Evolutionary conservation across 2,888 invertebrate genomes (phyloP), one percentile per base, ranked within the genome.

Genomic region (Diabrotica balteata): DNA sequence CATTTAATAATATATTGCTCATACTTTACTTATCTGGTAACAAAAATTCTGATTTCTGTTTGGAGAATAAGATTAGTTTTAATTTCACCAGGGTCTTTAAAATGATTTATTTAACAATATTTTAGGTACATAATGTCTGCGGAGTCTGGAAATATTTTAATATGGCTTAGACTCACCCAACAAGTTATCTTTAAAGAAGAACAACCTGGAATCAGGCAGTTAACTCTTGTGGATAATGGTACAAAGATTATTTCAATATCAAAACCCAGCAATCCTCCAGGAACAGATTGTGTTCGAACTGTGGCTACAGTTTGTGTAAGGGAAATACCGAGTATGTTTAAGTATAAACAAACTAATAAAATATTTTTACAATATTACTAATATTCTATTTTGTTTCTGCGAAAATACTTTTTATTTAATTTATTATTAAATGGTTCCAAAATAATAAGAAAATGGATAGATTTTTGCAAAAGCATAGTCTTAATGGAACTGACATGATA

Each of bases 131-230:
- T 97, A 0, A 88, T 96, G 10, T 95, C 96, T 0, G 93, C 95
- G 0, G 98, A 98, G 81, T 96, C 96, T 0, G 96, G 96, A 0
- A 93, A 95, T 80, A 88, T 97, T 47, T 85, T 97, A 0, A 89
- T 97, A 69, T 97, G 97, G 97, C 93, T 95, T 78, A 85, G 91
- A 68, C 85, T 91, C 66, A 88, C 91, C 0, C 89, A 92, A 71
- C 88, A 91, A 84, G 95, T 92, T 0, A 83, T 93, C 59, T 93
- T 90, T 80, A 93, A 94, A 83, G 93, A 94, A 76, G 93, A 93
- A 78, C 95, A 96, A 80, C 90, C 89, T 42, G 91, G 91, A 7
- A 90, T 95, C 1, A 90, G 90, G 73, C 94, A 94, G 80, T 83
- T 96, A 3, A 86, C 90, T 0, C 86, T 95, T 43, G 86, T 93